A percentile compares a stretch with the other conserved stretches of the same genome.
These are phyloP conservation scores for Allygus modestus DNA, from an alignment of 2,888 invertebrate species.

Conservation along the genomic window DNA sequence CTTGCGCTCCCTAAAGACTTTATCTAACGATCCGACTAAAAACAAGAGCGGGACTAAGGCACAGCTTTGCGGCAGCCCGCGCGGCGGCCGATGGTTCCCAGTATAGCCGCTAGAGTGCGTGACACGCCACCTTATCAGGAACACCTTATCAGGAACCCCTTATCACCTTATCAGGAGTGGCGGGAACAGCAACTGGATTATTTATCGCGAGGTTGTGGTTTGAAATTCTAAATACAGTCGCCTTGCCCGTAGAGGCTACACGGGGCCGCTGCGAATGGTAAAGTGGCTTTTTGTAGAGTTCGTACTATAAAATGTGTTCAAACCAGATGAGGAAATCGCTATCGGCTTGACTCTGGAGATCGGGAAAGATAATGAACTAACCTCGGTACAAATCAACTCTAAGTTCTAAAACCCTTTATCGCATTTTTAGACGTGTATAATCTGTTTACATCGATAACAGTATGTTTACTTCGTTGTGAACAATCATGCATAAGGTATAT, in stretches of 20 bases:
- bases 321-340: not conserved
- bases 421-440: too few relatives aligned
- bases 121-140: slow-evolving; percentile 16
- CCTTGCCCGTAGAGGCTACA: not conserved
- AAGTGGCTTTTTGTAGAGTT: not conserved
- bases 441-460: too few relatives aligned
- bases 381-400: too few relatives aligned
- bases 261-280: not conserved
- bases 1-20: too few relatives aligned
- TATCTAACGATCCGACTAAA: too few relatives aligned
- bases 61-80: slow-evolving; percentile 2
- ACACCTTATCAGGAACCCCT: slow-evolving; percentile 2
- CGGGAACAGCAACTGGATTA: slow-evolving; percentile 20
- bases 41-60: not conserved
- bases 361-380: too few relatives aligned
- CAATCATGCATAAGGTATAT: too few relatives aligned
- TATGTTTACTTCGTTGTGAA: too few relatives aligned
- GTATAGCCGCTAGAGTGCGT: not conserved
- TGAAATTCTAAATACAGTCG: slow-evolving; percentile 19
- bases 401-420: too few relatives aligned
- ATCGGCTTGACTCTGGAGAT: not conserved
- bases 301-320: not conserved
- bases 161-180: slow-evolving; percentile 26
- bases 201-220: not conserved
- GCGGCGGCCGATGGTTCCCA: not conserved